These are phyloP conservation scores for Siniperca knerii DNA, from an alignment of 2,113 vertebrate species.

Conservation along the genomic window DNA sequence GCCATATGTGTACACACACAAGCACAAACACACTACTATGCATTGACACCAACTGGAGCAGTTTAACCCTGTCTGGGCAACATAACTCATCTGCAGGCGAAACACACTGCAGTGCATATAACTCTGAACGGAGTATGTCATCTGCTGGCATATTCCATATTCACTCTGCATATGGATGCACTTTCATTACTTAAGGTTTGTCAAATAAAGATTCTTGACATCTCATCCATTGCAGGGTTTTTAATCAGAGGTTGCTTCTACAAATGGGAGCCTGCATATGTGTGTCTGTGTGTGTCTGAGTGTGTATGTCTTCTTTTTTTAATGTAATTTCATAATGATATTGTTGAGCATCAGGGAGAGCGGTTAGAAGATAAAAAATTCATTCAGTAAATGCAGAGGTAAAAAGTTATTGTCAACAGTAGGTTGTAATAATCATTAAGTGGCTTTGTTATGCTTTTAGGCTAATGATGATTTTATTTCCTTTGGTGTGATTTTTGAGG, in stretches of 20 bases:
- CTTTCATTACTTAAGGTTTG: constrained; percentile 43
- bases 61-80: constrained; percentile 38
- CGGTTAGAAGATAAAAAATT: constrained; percentile 33
- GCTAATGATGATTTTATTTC: constrained; percentile 40
- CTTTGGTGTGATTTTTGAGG: constrained; percentile 28
- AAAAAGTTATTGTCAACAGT: constrained; percentile 36
- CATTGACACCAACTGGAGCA: constrained; percentile 31
- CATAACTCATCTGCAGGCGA: constrained; percentile 40
- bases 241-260: constrained; percentile 52
- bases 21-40: constrained; percentile 9
- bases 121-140: constrained; percentile 41
- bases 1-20: constrained; percentile 39
- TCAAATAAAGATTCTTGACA: constrained; percentile 30
- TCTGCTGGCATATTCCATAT: constrained; percentile 58
- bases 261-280: constrained; percentile 19
- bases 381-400: constrained; percentile 30
- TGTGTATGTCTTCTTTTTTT: constrained; percentile 24
- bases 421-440: constrained; percentile 41
- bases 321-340: constrained; percentile 42
- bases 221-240: constrained; percentile 44
- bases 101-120: constrained; percentile 31
- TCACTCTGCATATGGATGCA: constrained; percentile 36
- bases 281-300: neutral
- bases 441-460: constrained; percentile 27
- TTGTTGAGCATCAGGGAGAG: constrained; percentile 31